Evolutionary conservation across 2,888 invertebrate genomes (phyloP).

Genomic region (Habrosyne pyritoides): DNA sequence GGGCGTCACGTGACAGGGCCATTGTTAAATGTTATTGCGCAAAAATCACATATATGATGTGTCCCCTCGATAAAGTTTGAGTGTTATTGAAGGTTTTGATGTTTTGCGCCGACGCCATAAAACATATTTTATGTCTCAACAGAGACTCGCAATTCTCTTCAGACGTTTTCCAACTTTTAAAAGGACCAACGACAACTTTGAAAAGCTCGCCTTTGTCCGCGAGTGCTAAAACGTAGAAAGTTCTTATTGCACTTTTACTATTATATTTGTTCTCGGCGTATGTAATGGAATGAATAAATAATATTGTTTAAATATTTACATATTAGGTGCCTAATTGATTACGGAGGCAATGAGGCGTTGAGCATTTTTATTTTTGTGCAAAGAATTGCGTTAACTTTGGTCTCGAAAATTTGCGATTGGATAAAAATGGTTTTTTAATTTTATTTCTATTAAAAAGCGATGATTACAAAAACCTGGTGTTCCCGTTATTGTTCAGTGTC

Average conservation of each 20-base stretch:
- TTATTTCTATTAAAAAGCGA: background rate
- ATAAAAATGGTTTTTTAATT: background rate
- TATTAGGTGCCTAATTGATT: background rate
- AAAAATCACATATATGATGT: conserved; percentile 48
- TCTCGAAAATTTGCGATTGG: background rate
- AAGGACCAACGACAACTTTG: conserved; percentile 63
- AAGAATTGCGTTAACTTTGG: background rate
- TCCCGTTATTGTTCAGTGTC: background rate
- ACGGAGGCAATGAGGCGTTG: background rate
- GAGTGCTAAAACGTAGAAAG: conserved; percentile 74
- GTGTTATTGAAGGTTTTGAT: conserved; percentile 72
- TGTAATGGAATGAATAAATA: conserved; percentile 5
- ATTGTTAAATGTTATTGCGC: conserved; percentile 39
- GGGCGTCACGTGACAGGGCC: conserved; percentile 36
- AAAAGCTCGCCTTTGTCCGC: conserved; percentile 64
- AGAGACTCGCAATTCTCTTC: conserved; percentile 59
- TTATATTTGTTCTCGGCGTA: conserved; percentile 24
- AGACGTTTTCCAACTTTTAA: conserved; percentile 69
- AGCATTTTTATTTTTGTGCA: background rate
- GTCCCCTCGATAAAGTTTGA: conserved; percentile 62
- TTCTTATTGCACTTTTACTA: conserved; percentile 46
- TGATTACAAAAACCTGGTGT: background rate
- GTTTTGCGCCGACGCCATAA: conserved; percentile 72
- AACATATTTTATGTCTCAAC: conserved; percentile 77
- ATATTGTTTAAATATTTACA: background rate